Evolutionary conservation across 2,797 vertebrate genomes (phyloP), one percentile per base, ranked within the genome.

Genomic region (Melanotaenia nigrans): DNA sequence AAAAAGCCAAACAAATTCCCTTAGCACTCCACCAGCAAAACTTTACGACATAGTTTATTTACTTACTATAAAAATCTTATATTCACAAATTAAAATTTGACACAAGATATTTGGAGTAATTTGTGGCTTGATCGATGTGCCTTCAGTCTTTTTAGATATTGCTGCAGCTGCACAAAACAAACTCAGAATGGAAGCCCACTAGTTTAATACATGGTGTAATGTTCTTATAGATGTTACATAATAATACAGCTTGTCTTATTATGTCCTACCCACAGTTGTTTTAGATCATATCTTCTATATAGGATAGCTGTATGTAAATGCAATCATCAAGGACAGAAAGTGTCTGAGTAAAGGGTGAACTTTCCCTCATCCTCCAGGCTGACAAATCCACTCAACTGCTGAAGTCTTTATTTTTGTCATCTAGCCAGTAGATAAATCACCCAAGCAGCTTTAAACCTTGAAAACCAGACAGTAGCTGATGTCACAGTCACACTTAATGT

Each of bases 401-500:
- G 36, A 56, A 7, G 13, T 60, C 4, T 69, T 51, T 59, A 18
- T 70, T 65, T 75, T 51, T 71, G 25, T 71, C 55, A 24, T 61
- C 40, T 61, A 4, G 61, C 59, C 36, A 60, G 28, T 36, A 64
- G 40, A 54, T 69, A n/a, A 60, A 78, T 24, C 61, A 6, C 11
- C 7, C 0, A 3, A 77, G 28, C 57, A 61, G 54, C 58, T 68
- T 61, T 59, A 71, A 54, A 22, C 58, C 65, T 80, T 74, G 35
- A 78, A 71, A 63, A 51, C 33, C 61, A 75, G 63, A 59, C 58
- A 28, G 5, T 45, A n/a, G 30, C 33, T 61, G 35, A 77, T 6
- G 1, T 66, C 47, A 56, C 53, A 13, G n/a, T 38, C 62, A 20
- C 13, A 45, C n/a, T 56, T 30, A 10, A 14, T 53, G n/a, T 60